Percentiles rank a stretch among this genome's conserved stretches.
Evolutionary conservation across 2,113 vertebrate species (phyloP).

Genomic region (Hippocampus barbouri): DNA sequence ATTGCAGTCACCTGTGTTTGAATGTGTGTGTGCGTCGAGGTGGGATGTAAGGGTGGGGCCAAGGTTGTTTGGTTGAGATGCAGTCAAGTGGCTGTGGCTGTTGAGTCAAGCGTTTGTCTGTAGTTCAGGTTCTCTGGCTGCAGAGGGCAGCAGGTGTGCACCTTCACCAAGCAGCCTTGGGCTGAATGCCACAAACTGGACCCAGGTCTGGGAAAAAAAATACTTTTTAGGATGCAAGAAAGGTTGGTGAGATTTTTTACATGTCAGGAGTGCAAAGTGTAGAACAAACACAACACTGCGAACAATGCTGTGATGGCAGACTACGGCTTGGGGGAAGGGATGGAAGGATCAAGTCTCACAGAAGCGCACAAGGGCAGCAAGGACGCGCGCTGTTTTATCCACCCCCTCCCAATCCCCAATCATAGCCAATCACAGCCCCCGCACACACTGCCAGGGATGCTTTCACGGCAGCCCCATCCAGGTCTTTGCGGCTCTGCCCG

Average conservation of each 20-base stretch:
- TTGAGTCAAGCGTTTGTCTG: conserved; percentile 39
- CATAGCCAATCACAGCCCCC: conserved; percentile 20
- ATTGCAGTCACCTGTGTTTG: neutral
- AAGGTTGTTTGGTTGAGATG: neutral
- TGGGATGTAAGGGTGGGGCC: neutral
- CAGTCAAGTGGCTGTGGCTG: conserved; percentile 10
- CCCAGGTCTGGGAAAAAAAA: neutral
- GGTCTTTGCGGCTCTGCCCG: conserved; percentile 12
- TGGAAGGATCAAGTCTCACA: conserved; percentile 27
- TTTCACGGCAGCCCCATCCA: neutral
- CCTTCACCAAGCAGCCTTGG: neutral
- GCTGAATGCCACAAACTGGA: neutral
- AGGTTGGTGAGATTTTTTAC: neutral
- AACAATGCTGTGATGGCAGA: neutral
- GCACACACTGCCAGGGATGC: neutral
- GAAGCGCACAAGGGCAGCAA: conserved; percentile 47
- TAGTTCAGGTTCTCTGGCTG: conserved; percentile 46
- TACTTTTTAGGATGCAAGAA: neutral
- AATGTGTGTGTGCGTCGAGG: neutral
- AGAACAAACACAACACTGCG: neutral
- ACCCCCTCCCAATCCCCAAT: conserved; percentile 36
- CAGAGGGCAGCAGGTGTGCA: conserved; percentile 58
- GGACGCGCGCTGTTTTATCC: conserved; percentile 35
- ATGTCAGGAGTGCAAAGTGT: neutral
- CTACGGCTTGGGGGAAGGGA: conserved; percentile 6